A percentile compares a stretch with the other conserved stretches of the same genome.
These are phyloP conservation scores for Palythoa caribaeorum DNA, from an alignment of 92 coral and sea anemone species.

Conservation along the genomic window DNA sequence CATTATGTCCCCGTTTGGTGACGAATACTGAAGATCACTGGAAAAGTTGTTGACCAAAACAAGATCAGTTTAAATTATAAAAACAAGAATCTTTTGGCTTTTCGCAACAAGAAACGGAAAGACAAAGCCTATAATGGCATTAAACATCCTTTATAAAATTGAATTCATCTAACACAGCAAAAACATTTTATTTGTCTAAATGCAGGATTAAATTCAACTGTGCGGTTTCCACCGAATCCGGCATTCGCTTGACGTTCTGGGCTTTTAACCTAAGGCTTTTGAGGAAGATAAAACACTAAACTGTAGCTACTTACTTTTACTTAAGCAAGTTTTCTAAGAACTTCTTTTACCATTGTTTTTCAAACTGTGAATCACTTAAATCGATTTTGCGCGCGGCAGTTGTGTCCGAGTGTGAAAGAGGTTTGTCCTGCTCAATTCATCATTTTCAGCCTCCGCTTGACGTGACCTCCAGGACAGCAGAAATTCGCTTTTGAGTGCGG, in stretches of 20 bases:
- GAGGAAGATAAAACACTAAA: neutral
- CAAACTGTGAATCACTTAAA: neutral
- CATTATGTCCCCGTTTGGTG: neutral
- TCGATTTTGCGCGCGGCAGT: neutral
- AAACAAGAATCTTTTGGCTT: neutral
- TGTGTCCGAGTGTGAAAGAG: neutral
- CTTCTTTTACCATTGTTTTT: neutral
- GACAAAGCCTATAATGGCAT: neutral
- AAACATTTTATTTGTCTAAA: constrained; percentile 39
- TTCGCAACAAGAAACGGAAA: constrained; percentile 24
- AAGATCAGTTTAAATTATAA: neutral
- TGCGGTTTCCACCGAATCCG: constrained; percentile 24
- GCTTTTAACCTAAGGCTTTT: neutral
- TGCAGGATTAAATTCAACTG: constrained; percentile 11
- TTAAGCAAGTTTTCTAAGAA: neutral
- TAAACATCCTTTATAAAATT: constrained; percentile 16
- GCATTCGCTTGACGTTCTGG: neutral
- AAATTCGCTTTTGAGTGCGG: constrained; percentile 33
- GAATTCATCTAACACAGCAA: constrained; percentile 14
- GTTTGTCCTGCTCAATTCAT: neutral
- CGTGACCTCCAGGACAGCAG: constrained; percentile 44
- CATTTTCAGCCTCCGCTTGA: neutral
- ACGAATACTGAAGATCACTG: neutral
- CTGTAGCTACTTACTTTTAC: too few relatives aligned
- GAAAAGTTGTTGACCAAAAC: neutral